These are phyloP conservation scores for Drosophila pachea DNA, from an alignment of 1,140 invertebrate genomes.

Conservation along the genomic window DNA sequence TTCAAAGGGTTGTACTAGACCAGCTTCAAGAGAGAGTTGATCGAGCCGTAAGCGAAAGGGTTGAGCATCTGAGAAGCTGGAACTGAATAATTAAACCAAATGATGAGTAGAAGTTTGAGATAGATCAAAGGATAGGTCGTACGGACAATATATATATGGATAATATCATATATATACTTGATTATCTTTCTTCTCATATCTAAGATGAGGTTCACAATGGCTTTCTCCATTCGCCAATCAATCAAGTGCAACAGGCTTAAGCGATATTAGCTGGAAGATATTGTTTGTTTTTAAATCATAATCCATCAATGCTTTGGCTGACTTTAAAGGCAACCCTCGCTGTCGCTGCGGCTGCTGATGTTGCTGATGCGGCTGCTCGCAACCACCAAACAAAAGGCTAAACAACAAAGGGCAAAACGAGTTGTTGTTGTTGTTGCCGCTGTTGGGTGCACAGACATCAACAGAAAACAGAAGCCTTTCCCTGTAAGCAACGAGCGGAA, in stretches of 20 bases:
- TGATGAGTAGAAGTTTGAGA: too few relatives aligned
- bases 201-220: too few relatives aligned
- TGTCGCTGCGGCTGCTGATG: background rate
- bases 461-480: conserved; percentile 59
- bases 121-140: too few relatives aligned
- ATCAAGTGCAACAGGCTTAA: conserved; percentile 31
- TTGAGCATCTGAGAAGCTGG: background rate
- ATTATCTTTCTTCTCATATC: too few relatives aligned
- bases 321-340: conserved; percentile 49
- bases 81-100: too few relatives aligned
- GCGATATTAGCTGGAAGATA: conserved; percentile 7
- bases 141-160: too few relatives aligned
- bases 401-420: conserved; percentile 69
- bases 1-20: conserved; percentile 3
- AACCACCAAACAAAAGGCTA: conserved; percentile 66
- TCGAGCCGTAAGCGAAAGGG: background rate
- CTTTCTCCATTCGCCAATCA: conserved; percentile 9
- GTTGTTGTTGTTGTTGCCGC: conserved; percentile 20
- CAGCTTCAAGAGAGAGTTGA: conserved; percentile 6
- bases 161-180: too few relatives aligned
- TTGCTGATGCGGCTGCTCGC: conserved; percentile 24
- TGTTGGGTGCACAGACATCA: conserved; percentile 37
- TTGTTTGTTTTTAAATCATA: conserved; percentile 9
- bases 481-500: conserved; percentile 12
- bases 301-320: conserved; percentile 39